Percentiles rank a stretch among this genome's conserved stretches.
These are phyloP conservation scores for Tortricodes alternella DNA, from an alignment of 2,888 invertebrate species.

Conservation along the genomic window DNA sequence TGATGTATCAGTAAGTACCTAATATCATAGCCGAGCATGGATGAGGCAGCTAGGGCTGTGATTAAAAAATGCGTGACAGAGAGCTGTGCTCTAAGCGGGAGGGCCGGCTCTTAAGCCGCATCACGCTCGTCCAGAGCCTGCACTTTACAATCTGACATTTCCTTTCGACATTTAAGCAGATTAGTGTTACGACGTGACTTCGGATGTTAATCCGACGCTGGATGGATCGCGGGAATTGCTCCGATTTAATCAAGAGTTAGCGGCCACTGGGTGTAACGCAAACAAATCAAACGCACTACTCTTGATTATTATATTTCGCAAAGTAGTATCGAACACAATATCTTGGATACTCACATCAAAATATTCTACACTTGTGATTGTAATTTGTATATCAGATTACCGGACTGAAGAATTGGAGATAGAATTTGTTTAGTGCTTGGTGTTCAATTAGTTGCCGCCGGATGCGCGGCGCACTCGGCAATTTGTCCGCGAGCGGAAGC, in stretches of 20 bases:
- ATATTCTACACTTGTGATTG: slow-evolving; percentile 33
- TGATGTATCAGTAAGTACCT: slow-evolving; percentile 3
- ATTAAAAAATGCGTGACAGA: slow-evolving; percentile 47
- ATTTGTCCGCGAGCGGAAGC: slow-evolving; percentile 68
- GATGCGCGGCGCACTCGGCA: slow-evolving; percentile 52
- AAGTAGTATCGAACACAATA: slow-evolving; percentile 3
- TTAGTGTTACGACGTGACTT: slow-evolving; percentile 77
- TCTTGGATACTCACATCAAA: neutral
- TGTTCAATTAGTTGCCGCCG: slow-evolving; percentile 60
- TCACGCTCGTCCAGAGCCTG: slow-evolving; percentile 67
- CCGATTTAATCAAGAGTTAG: slow-evolving; percentile 73
- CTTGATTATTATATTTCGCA: slow-evolving; percentile 20
- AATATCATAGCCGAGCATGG: slow-evolving; percentile 4
- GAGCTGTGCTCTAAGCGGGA: slow-evolving; percentile 60
- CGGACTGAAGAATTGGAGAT: slow-evolving; percentile 40
- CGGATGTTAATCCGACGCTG: slow-evolving; percentile 78
- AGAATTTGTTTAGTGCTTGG: slow-evolving; percentile 40
- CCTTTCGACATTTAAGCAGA: slow-evolving; percentile 82
- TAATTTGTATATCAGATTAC: slow-evolving; percentile 38
- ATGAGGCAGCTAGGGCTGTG: slow-evolving; percentile 10
- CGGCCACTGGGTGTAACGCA: slow-evolving; percentile 54
- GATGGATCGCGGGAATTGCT: slow-evolving; percentile 76
- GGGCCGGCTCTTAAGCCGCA: slow-evolving; percentile 65
- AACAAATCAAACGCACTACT: slow-evolving; percentile 19
- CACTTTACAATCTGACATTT: slow-evolving; percentile 82